Percentiles rank a stretch among this genome's conserved stretches.
Evolutionary conservation across 2,888 invertebrate species (phyloP).

Genomic region (Strigamia transsilvanica): DNA sequence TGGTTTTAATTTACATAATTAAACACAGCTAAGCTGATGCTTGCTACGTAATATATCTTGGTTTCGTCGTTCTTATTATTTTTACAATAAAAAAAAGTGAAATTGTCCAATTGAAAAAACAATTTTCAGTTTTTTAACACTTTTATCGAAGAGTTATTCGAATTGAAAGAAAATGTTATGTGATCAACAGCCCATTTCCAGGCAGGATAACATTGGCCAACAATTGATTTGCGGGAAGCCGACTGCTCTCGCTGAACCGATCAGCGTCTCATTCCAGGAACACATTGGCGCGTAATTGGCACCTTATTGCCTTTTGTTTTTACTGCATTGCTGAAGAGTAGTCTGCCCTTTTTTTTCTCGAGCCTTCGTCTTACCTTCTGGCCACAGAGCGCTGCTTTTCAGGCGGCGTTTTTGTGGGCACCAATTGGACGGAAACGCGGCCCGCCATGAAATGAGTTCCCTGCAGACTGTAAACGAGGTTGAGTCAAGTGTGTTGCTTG

Average conservation of each 20-base stretch:
- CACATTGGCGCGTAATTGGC: conserved; percentile 9
- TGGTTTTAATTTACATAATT: no score
- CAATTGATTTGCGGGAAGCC: neutral
- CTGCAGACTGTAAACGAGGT: conserved; percentile 20
- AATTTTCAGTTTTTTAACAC: neutral
- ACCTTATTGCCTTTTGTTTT: conserved; percentile 20
- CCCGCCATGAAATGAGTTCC: conserved; percentile 20
- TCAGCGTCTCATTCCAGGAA: neutral
- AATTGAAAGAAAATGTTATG: neutral
- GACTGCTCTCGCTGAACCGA: neutral
- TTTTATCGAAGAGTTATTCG: neutral
- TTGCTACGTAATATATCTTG: no score
- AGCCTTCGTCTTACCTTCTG: neutral
- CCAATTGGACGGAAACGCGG: conserved; percentile 14
- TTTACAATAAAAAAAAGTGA: no score
- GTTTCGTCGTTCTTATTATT: no score
- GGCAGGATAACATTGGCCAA: neutral
- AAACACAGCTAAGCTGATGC: no score
- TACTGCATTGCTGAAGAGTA: conserved; percentile 15
- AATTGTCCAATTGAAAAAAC: neutral
- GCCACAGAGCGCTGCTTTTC: neutral
- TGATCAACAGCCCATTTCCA: neutral
- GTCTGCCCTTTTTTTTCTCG: neutral
- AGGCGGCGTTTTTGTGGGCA: neutral
- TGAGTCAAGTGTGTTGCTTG: conserved; percentile 20